Conservation (phyloP, 2,888 invertebrate genomes). For the Epinotia ramella region DNA sequence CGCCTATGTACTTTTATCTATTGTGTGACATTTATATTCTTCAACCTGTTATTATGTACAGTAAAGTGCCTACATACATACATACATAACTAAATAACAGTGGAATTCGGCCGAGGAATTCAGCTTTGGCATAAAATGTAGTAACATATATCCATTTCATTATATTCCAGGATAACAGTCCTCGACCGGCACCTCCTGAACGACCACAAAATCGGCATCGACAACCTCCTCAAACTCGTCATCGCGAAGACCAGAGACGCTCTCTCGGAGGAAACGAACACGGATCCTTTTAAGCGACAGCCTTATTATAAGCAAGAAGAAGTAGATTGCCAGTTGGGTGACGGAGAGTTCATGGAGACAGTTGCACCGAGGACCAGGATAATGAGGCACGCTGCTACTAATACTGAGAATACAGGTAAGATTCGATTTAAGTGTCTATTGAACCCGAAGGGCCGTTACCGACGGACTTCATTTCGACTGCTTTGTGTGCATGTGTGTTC, state of each 20-base stretch:
- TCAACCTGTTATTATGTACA: too few relatives aligned
- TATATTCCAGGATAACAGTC: conserved; percentile 70
- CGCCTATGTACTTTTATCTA: too few relatives aligned
- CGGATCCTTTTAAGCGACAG: conserved; percentile 57
- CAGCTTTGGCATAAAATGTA: too few relatives aligned
- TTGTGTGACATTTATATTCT: too few relatives aligned
- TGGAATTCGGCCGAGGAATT: too few relatives aligned
- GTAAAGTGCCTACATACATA: too few relatives aligned
- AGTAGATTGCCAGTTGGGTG: conserved; percentile 58
- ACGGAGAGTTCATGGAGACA: conserved; percentile 76
- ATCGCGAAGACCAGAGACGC: conserved; percentile 77
- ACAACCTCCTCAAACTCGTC: conserved; percentile 72
- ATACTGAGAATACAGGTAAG: conserved; percentile 67
- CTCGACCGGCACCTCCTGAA: conserved; percentile 75
- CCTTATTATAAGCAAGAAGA: conserved; percentile 68
- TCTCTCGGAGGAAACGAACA: conserved; percentile 57
- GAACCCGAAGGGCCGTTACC: too few relatives aligned
- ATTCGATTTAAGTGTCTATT: too few relatives aligned
- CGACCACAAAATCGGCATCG: conserved; percentile 74
- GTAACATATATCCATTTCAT: too few relatives aligned
- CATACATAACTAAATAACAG: too few relatives aligned
- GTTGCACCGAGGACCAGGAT: conserved; percentile 72
- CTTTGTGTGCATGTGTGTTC: too few relatives aligned
- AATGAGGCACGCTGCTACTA: conserved; percentile 67
- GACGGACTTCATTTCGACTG: too few relatives aligned